Evolutionary conservation across 2,888 invertebrate genomes (phyloP).

Genomic region (Caenorhabditis macrosperma): DNA sequence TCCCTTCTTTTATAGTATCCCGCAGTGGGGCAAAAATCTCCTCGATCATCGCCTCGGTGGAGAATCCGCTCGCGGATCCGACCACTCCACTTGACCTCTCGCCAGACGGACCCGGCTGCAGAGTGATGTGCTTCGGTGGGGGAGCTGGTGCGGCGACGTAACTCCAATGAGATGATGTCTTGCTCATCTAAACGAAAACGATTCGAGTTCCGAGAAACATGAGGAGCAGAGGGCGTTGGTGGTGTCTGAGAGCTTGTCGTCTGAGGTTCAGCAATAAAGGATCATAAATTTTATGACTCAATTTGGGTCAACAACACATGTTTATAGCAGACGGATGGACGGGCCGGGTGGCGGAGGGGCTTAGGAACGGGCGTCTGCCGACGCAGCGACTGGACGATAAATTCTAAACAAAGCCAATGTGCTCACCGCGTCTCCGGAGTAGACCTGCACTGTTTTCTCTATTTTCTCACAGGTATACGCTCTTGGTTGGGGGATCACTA

Average conservation of each 20-base stretch:
- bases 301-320: constrained; percentile 61
- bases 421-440: background rate
- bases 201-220: constrained; percentile 42
- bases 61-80: constrained; percentile 13
- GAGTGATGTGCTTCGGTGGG: constrained; percentile 36
- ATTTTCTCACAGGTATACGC: constrained; percentile 40
- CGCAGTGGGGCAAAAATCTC: constrained; percentile 59
- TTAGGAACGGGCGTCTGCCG: constrained; percentile 10
- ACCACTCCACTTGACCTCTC: constrained; percentile 37
- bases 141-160: constrained; percentile 19
- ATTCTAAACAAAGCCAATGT: background rate
- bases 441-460: constrained; percentile 52
- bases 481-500: constrained; percentile 43
- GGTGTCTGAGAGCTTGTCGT: constrained; percentile 45
- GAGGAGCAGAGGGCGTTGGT: constrained; percentile 29
- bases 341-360: constrained; percentile 17
- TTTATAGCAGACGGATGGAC: constrained; percentile 44
- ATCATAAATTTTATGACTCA: constrained; percentile 57
- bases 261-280: constrained; percentile 41
- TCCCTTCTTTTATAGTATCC: constrained; percentile 51
- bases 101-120: constrained; percentile 36
- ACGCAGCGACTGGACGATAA: background rate
- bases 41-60: constrained; percentile 55
- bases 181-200: constrained; percentile 49
- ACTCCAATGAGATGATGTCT: constrained; percentile 48